phyloP scores from a whole-genome alignment of 2,113 vertebrate species.

The Sturnira hondurensis region DNA sequence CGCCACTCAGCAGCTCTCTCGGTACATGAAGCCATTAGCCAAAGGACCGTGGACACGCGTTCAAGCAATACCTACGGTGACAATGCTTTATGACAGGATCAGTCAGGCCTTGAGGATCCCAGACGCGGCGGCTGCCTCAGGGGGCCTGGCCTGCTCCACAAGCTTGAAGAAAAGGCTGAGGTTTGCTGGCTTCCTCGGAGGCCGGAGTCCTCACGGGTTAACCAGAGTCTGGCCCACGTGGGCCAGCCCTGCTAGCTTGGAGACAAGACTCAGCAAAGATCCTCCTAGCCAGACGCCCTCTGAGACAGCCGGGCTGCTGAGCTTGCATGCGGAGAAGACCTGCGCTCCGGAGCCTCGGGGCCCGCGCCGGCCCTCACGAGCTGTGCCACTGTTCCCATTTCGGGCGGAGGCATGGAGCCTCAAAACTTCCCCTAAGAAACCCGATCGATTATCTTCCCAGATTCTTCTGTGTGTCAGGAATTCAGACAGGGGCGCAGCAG shows the following conservation, averaged over 20 bases:
- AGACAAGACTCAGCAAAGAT: slow-evolving; percentile 17
- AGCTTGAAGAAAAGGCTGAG: neutral
- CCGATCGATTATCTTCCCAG: neutral
- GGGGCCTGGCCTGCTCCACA: neutral
- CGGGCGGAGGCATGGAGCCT: neutral
- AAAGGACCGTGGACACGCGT: neutral
- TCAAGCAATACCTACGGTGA: neutral
- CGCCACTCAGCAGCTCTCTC: neutral
- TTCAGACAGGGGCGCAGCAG: neutral
- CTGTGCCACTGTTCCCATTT: neutral
- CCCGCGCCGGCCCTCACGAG: neutral
- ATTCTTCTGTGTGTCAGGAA: neutral
- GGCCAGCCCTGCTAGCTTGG: neutral
- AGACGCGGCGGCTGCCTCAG: neutral
- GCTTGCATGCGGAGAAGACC: neutral
- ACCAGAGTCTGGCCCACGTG: neutral
- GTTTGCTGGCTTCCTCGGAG: neutral
- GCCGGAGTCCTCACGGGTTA: neutral
- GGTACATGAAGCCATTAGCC: neutral
- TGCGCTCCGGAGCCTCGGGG: neutral
- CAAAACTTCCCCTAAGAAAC: neutral
- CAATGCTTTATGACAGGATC: neutral
- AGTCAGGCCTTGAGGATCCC: neutral
- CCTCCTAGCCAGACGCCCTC: neutral
- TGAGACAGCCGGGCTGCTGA: neutral